phyloP scores from a whole-genome alignment of 92 coral and sea anemone species.

The Palythoa grandis region DNA sequence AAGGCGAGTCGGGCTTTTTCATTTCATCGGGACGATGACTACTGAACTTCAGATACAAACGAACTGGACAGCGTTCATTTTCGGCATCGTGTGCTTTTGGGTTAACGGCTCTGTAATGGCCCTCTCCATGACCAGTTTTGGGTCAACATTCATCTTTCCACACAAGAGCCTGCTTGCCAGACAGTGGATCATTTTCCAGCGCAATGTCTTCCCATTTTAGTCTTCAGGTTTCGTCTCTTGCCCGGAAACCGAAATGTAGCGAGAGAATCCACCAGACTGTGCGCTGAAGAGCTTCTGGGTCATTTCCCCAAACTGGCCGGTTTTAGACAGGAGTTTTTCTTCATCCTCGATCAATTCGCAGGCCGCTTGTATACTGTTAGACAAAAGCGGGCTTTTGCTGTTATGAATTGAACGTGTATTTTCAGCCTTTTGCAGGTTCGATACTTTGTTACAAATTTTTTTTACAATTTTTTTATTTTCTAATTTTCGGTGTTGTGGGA shows the following conservation, averaged over 20 bases:
- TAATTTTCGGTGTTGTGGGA: too few relatives aligned
- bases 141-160: neutral
- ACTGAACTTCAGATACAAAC: too few relatives aligned
- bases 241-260: neutral
- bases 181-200: neutral
- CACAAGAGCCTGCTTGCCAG: neutral
- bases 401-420: too few relatives aligned
- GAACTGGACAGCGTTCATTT: neutral
- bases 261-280: neutral
- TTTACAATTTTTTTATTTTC: too few relatives aligned
- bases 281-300: neutral
- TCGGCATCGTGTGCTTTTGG: neutral
- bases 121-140: neutral
- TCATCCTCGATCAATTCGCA: too few relatives aligned
- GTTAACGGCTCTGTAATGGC: neutral
- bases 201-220: neutral
- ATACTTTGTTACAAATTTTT: too few relatives aligned
- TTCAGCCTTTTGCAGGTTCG: too few relatives aligned
- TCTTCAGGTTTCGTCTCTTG: neutral
- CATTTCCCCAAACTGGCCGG: neutral
- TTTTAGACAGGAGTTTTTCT: neutral
- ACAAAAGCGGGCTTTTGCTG: too few relatives aligned
- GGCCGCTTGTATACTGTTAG: too few relatives aligned
- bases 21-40: too few relatives aligned
- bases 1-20: too few relatives aligned